Evolutionary conservation across 1,140 invertebrate genomes (phyloP).

Genomic region (Papilio polytes): DNA sequence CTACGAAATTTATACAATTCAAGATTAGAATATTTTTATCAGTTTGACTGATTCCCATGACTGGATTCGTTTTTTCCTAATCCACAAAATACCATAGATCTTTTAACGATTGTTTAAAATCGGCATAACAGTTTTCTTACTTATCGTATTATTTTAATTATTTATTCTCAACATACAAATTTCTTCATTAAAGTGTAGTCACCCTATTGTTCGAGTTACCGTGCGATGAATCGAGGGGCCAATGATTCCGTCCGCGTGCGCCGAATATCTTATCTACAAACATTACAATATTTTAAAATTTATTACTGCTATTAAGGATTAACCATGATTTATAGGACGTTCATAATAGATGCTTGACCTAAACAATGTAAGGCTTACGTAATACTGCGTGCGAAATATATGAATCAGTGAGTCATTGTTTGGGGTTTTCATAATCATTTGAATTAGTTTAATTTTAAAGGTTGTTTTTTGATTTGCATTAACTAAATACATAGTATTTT

Average conservation of each 20-base stretch:
- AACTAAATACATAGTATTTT: too few species aligned
- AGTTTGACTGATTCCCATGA: too few species aligned
- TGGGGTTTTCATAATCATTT: not conserved
- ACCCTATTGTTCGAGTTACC: constrained; percentile 42
- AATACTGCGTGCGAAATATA: not conserved
- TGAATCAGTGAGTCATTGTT: not conserved
- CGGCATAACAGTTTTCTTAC: too few species aligned
- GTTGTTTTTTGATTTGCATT: not conserved
- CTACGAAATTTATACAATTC: too few species aligned
- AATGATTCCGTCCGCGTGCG: constrained; percentile 37
- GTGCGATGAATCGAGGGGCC: constrained; percentile 43
- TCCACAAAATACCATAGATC: too few species aligned
- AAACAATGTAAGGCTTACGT: not conserved
- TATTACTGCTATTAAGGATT: constrained; percentile 6
- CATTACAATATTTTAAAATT: constrained; percentile 4
- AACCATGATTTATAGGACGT: not conserved
- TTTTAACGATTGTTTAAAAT: too few species aligned
- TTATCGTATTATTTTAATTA: too few species aligned
- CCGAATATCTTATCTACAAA: constrained; percentile 34
- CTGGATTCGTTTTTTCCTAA: too few species aligned
- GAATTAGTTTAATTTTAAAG: not conserved
- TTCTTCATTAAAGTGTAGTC: not conserved
- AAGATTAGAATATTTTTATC: too few species aligned
- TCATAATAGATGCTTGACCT: not conserved
- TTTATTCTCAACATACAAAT: too few species aligned